Evolutionary conservation across 2,888 invertebrate species (phyloP), one percentile per base, ranked within the genome.

Genomic region (Petrophora chlorosata): DNA sequence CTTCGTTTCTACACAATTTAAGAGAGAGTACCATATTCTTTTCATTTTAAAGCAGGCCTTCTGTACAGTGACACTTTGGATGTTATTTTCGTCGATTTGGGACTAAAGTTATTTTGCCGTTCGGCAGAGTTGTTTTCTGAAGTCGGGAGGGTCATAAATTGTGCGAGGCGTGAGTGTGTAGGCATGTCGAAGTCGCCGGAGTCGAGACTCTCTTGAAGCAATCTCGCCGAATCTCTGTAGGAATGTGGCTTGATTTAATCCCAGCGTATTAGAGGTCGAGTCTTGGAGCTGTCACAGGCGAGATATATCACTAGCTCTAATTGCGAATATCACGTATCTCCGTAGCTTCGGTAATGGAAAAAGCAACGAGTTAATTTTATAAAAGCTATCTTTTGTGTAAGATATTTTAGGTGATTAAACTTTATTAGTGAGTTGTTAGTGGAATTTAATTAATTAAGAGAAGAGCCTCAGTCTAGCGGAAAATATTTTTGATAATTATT

Each of bases 201-300:
- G 50, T 42, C 28, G 17, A 25, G 51, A 45, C 51, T 50, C 57
- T 48, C 42, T 22, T 36, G 34, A 39, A 55, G 38, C 53, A 56
- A 59, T 61, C 61, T 62, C 57, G 60, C 58, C 44, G 66, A 70
- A 72, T 73, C 72, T 73, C 67, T 63, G 66, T 61, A 66, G 74
- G 73, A 77, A 76, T 74, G 73, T 57, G 63, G 63, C 58, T 65
- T 63, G 77, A 78, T 80, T 77, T 75, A 78, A 79, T 77, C 73
- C 72, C 61, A 61, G 60, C 65, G 71, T 67, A 72, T 68, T 70
- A 69, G 56, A 49, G 59, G 62, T 55, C 53, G 57, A 58, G 58
- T 61, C 59, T 59, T 56, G 42, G 47, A 22, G 55, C 71, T 76
- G 79, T 75, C 79, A 72, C 70, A 64, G 54, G 52, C 48, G 56